These are phyloP conservation scores for Macropodus opercularis DNA, from an alignment of 2,797 vertebrate genomes.

Conservation along the genomic window DNA sequence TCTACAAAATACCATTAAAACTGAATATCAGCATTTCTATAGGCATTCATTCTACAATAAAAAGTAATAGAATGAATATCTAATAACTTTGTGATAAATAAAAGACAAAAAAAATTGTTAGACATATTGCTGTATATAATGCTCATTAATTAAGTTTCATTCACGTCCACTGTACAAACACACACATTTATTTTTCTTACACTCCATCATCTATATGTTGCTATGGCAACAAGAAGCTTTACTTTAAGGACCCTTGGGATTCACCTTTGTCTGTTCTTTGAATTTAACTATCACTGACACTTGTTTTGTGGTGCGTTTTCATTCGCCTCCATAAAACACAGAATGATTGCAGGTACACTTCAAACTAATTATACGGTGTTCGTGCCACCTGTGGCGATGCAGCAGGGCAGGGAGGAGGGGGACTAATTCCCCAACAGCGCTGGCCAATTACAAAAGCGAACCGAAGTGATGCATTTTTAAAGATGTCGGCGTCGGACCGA, in stretches of 20 bases:
- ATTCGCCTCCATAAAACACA: conserved; percentile 9
- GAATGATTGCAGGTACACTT: conserved; percentile 10
- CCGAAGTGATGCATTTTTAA: conserved; percentile 17
- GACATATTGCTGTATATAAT: too few relatives aligned
- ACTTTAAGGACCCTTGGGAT: background rate
- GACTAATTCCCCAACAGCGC: conserved; percentile 29
- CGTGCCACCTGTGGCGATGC: conserved; percentile 45
- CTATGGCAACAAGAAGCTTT: too few relatives aligned
- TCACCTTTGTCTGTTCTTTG: background rate
- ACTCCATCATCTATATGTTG: too few relatives aligned
- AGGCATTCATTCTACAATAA: too few relatives aligned
- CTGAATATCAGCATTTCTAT: too few relatives aligned
- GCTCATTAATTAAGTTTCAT: background rate
- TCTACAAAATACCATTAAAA: background rate
- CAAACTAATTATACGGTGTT: conserved; percentile 40
- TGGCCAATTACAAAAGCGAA: conserved; percentile 8
- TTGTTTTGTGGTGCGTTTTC: conserved; percentile 34
- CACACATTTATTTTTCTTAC: too few relatives aligned
- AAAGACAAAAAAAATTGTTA: too few relatives aligned
- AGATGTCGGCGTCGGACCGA: background rate
- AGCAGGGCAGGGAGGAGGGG: conserved; percentile 21
- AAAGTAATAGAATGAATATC: too few relatives aligned
- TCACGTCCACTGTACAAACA: background rate
- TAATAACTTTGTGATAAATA: too few relatives aligned
- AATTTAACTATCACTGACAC: conserved; percentile 5